Conservation (phyloP, 1,140 invertebrate genomes). For the Adoxophyes honmai region DNA sequence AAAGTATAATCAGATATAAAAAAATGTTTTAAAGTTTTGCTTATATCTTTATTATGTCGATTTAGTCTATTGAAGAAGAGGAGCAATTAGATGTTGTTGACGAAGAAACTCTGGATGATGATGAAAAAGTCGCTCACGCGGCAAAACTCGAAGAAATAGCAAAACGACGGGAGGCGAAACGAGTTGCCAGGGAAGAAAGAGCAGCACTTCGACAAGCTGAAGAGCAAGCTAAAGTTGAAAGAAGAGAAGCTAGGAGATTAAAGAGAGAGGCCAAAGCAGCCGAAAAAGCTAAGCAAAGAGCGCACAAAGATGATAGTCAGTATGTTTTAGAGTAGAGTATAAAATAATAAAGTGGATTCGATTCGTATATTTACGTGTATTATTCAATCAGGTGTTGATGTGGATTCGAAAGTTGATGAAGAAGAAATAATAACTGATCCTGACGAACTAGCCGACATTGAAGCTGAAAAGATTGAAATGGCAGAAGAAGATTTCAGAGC, state of each 20-base stretch:
- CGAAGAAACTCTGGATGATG: slow-evolving; percentile 59
- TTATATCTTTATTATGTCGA: neutral
- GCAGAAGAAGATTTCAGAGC: slow-evolving; percentile 57
- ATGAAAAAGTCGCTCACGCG: slow-evolving; percentile 51
- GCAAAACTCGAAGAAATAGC: slow-evolving; percentile 38
- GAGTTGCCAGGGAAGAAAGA: slow-evolving; percentile 45
- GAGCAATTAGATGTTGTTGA: slow-evolving; percentile 64
- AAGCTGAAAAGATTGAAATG: slow-evolving; percentile 52
- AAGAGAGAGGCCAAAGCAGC: slow-evolving; percentile 53
- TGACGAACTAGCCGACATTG: slow-evolving; percentile 64
- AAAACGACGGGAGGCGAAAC: slow-evolving; percentile 37
- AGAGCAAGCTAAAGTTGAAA: slow-evolving; percentile 47
- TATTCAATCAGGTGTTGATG: slow-evolving; percentile 41
- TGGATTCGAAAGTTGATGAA: slow-evolving; percentile 59
- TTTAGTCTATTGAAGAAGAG: slow-evolving; percentile 46
- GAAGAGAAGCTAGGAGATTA: slow-evolving; percentile 50
- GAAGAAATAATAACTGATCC: slow-evolving; percentile 55
- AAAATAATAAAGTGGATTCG: no score
- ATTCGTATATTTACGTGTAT: no score
- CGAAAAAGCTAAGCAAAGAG: slow-evolving; percentile 44
- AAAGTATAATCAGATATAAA: neutral
- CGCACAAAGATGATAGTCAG: slow-evolving; percentile 36
- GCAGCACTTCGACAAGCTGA: slow-evolving; percentile 43
- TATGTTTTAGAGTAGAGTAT: no score
- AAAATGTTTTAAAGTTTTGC: neutral